Evolutionary conservation across 2,888 invertebrate species (phyloP).

Genomic region (Mesorhabditis belari): DNA sequence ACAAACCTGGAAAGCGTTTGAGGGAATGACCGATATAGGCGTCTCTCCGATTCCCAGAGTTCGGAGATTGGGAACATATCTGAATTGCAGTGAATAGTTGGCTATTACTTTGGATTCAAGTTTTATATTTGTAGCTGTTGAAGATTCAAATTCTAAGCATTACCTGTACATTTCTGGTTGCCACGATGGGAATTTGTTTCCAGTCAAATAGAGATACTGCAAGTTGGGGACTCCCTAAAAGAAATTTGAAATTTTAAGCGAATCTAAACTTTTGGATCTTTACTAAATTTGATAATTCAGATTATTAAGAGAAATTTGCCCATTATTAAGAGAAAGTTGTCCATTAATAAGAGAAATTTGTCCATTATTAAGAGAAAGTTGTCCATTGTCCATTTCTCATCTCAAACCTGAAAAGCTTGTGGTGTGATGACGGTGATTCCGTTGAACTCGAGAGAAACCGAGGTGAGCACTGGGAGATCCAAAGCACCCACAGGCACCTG

Average conservation of each 20-base stretch:
- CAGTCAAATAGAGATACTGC: constrained; percentile 52
- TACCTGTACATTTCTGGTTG: constrained; percentile 49
- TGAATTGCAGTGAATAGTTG: neutral
- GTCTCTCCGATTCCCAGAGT: constrained; percentile 53
- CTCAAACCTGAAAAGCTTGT: constrained; percentile 46
- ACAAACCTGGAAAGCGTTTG: constrained; percentile 49
- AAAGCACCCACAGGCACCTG: constrained; percentile 50
- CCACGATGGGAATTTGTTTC: constrained; percentile 52
- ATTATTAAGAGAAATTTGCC: neutral
- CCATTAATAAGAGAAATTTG: neutral
- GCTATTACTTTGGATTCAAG: neutral
- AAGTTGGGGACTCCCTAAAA: constrained; percentile 40
- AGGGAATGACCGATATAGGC: constrained; percentile 50
- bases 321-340: no score
- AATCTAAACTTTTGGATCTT: neutral
- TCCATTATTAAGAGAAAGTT: no score
- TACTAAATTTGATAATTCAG: neutral
- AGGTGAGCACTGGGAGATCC: constrained; percentile 50
- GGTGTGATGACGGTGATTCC: constrained; percentile 48
- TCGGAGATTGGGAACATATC: constrained; percentile 42
- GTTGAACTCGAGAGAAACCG: constrained; percentile 53
- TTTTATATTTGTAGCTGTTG: no score
- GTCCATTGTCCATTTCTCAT: no score
- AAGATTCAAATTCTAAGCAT: no score
- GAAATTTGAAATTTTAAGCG: neutral